These are phyloP conservation scores for Clistopyga incitator DNA, from an alignment of 2,888 invertebrate genomes.

Conservation along the genomic window DNA sequence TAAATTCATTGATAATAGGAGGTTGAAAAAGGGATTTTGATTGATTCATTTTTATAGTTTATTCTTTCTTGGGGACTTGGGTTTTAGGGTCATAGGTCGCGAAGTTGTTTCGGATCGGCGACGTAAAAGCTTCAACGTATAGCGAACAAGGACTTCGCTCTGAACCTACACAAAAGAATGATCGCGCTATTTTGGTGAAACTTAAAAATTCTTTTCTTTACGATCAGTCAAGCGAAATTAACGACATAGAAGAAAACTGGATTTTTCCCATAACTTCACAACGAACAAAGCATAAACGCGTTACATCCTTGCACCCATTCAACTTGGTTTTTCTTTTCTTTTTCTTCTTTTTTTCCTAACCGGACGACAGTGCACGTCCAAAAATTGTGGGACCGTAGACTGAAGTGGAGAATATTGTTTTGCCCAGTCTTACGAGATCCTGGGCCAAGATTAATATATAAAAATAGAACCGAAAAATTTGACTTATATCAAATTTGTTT, in stretches of 20 bases:
- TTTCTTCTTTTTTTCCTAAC: neutral
- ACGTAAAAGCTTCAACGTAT: neutral
- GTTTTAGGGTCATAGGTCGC: neutral
- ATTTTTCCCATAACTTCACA: neutral
- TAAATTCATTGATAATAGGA: neutral
- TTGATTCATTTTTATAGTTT: constrained; percentile 1
- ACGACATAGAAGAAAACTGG: constrained; percentile 8
- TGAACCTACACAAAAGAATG: constrained; percentile 9
- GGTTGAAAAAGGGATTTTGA: neutral
- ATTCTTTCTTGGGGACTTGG: neutral
- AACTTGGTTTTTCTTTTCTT: neutral
- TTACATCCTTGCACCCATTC: neutral
- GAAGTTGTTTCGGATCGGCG: neutral
- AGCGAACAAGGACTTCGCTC: neutral
- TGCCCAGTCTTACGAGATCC: neutral
- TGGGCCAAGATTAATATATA: neutral
- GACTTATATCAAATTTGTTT: too few species aligned
- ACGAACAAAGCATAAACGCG: constrained; percentile 2
- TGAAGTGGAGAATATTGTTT: neutral
- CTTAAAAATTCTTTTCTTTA: constrained; percentile 20
- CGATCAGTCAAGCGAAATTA: constrained; percentile 21
- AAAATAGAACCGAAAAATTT: too few species aligned
- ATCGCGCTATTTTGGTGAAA: neutral
- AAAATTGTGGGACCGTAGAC: neutral
- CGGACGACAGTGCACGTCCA: neutral